A percentile compares a stretch with the other conserved stretches of the same genome.
These are phyloP conservation scores for Bombus impatiens DNA, from an alignment of 1,140 invertebrate species.

Conservation along the genomic window DNA sequence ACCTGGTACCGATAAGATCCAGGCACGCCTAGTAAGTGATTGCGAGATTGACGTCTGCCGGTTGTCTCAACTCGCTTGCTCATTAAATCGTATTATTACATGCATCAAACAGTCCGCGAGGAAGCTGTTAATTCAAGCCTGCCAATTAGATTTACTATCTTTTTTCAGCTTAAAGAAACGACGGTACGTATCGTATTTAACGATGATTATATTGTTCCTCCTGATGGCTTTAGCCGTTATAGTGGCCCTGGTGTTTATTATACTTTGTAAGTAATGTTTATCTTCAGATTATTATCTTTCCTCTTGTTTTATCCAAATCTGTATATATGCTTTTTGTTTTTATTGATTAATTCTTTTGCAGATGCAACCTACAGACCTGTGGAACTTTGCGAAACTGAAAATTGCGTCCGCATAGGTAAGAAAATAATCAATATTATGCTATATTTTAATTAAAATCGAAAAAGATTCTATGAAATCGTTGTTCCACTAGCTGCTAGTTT, in stretches of 20 bases:
- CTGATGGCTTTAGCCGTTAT: conserved; percentile 51
- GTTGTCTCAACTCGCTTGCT: neutral
- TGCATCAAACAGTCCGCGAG: neutral
- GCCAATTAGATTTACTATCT: conserved; percentile 17
- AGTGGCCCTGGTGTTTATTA: conserved; percentile 61
- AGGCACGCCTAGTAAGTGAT: conserved; percentile 73
- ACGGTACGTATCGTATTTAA: conserved; percentile 38
- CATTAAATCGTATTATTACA: conserved; percentile 32
- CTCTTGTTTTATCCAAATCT: neutral
- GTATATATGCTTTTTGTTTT: neutral
- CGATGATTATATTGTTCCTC: conserved; percentile 51
- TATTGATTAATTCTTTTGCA: conserved; percentile 17
- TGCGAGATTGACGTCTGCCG: neutral
- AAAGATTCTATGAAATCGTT: neutral
- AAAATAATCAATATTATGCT: neutral
- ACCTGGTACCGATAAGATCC: conserved; percentile 76
- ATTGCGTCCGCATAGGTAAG: conserved; percentile 78
- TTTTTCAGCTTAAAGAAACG: conserved; percentile 70
- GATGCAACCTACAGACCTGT: conserved; percentile 52
- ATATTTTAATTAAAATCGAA: neutral
- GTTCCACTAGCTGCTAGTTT: conserved; percentile 77
- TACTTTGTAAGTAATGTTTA: conserved; percentile 72
- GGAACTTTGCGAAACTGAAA: conserved; percentile 74
- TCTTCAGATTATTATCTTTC: neutral
- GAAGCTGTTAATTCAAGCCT: neutral